Conservation (phyloP, 2,113 vertebrate species). For the Brachyhypopomus occidentalis region DNA sequence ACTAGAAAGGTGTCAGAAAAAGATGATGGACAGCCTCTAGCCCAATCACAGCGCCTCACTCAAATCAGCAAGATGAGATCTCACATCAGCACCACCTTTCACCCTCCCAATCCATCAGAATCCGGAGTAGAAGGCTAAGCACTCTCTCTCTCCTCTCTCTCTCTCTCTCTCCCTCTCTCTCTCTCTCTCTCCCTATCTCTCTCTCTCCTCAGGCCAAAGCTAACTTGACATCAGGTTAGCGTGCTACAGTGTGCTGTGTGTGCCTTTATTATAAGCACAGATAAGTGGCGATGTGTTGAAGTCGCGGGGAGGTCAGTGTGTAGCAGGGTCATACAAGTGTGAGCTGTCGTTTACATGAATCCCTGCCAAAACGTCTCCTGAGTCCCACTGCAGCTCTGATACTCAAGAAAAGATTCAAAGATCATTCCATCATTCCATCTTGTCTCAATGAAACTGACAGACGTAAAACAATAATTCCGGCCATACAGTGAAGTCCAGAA, state of each 20-base stretch:
- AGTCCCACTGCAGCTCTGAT: too few species aligned
- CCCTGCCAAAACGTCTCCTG: too few species aligned
- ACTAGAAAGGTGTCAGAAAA: too few species aligned
- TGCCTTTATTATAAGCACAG: constrained; percentile 21
- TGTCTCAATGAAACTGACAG: too few species aligned
- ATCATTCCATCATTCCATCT: too few species aligned
- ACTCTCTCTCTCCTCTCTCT: background rate
- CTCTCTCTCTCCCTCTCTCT: background rate
- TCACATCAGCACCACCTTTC: constrained; percentile 10
- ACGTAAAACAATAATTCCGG: background rate
- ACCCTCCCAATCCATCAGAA: constrained; percentile 20
- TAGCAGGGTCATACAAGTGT: background rate
- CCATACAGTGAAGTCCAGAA: too few species aligned
- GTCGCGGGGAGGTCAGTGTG: background rate
- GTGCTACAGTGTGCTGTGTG: background rate
- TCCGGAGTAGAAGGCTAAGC: background rate
- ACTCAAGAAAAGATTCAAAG: too few species aligned
- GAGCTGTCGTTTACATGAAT: background rate
- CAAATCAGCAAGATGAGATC: constrained; percentile 34
- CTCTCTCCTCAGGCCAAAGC: too few species aligned
- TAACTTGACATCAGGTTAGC: constrained; percentile 24
- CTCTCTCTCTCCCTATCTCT: background rate
- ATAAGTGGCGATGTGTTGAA: constrained; percentile 4
- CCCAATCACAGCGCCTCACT: constrained; percentile 13
- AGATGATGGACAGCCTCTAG: constrained; percentile 24